Percentiles rank a stretch among this genome's conserved stretches.
These are phyloP conservation scores for Ptilonorhynchus violaceus DNA, from an alignment of 2,113 vertebrate species.

Conservation along the genomic window DNA sequence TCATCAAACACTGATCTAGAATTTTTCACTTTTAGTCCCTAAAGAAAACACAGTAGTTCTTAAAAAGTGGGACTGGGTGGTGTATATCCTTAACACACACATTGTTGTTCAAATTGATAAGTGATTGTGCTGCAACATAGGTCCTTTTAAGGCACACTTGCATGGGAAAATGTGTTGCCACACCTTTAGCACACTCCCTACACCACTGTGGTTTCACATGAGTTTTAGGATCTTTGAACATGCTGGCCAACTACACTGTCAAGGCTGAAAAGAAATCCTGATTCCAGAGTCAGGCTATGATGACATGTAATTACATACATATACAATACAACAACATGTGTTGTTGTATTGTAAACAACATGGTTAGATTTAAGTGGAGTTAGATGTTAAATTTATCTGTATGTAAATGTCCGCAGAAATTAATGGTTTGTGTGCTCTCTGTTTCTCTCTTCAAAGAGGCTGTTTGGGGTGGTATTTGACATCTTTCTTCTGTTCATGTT, in stretches of 20 bases:
- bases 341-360: background rate
- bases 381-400: background rate
- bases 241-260: background rate
- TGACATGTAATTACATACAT: too few relatives aligned
- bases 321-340: too few relatives aligned
- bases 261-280: accelerated
- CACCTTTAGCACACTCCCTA: background rate
- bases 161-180: background rate
- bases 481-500: background rate
- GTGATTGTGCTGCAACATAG: background rate
- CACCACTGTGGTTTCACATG: background rate
- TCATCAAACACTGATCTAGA: background rate
- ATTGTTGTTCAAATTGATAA: background rate
- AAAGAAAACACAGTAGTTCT: background rate
- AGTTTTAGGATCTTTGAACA: background rate
- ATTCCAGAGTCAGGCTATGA: background rate
- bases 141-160: background rate
- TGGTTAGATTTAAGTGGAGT: background rate
- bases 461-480: background rate
- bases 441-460: background rate
- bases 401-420: background rate
- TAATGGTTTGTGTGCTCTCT: background rate
- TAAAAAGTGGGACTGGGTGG: background rate
- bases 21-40: background rate
- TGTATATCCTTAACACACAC: background rate